Evolutionary conservation across 2,888 invertebrate species (phyloP).

Genomic region (Syritta pipiens): DNA sequence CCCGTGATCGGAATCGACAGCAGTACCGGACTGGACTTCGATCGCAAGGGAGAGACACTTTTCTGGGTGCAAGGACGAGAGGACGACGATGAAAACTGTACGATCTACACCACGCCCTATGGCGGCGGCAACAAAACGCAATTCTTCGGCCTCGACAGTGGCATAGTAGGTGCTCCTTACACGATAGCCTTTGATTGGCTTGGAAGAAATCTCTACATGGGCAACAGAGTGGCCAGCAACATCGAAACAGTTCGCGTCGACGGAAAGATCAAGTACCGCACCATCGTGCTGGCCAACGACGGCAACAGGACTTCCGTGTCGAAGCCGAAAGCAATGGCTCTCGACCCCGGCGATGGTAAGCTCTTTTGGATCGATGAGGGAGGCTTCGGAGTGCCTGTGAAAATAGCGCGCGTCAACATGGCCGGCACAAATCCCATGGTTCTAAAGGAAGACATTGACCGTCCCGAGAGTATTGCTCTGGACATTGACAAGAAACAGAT

Average conservation of each 20-base stretch:
- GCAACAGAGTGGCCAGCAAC: slow-evolving; percentile 92
- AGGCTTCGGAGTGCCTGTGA: slow-evolving; percentile 91
- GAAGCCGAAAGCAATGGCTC: slow-evolving; percentile 90
- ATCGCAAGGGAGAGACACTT: slow-evolving; percentile 89
- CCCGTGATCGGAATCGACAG: slow-evolving; percentile 93
- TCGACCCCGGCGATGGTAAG: slow-evolving; percentile 96
- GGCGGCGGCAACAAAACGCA: slow-evolving; percentile 91
- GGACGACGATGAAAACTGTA: slow-evolving; percentile 91
- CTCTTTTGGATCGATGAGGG: slow-evolving; percentile 98
- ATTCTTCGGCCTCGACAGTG: slow-evolving; percentile 89
- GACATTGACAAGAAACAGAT: slow-evolving; percentile 90
- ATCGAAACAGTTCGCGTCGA: slow-evolving; percentile 94
- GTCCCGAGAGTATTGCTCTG: slow-evolving; percentile 91
- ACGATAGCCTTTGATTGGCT: slow-evolving; percentile 98
- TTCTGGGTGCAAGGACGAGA: slow-evolving; percentile 93
- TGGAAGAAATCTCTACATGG: slow-evolving; percentile 95
- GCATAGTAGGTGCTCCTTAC: slow-evolving; percentile 94
- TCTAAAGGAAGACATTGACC: slow-evolving; percentile 85
- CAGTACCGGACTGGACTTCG: slow-evolving; percentile 94
- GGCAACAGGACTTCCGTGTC: slow-evolving; percentile 92
- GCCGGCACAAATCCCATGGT: slow-evolving; percentile 91
- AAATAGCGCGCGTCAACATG: slow-evolving; percentile 95
- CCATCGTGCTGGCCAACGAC: slow-evolving; percentile 93
- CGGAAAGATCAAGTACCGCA: slow-evolving; percentile 89
- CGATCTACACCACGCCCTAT: slow-evolving; percentile 90